Conservation (phyloP, 2,113 vertebrate species). For the Xenopus tropicalis region UCB_Xtro_10.0 CM004447.2:150007501-150008000, state of each 20-base stretch:
- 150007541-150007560: background rate
- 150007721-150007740: background rate
- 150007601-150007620: background rate
- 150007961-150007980: too few species aligned
- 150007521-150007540: background rate
- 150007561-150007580: too few species aligned
- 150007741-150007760: background rate
- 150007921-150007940: too few species aligned
- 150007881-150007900: too few species aligned
- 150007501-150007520: background rate
- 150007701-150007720: background rate
- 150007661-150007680: background rate
- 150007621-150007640: background rate
- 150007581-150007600: too few species aligned
- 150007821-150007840: slow-evolving; percentile 37
- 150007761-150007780: background rate
- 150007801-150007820: background rate
- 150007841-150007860: slow-evolving; percentile 45
- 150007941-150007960: too few species aligned
- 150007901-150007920: too few species aligned
- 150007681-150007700: background rate
- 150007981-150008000: too few species aligned
- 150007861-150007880: too few species aligned
- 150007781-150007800: background rate
- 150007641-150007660: background rate